Percentiles rank a stretch among this genome's conserved stretches.
Conservation (phyloP, 2,797 vertebrate species). For the Hemitrygon akajei region DNA sequence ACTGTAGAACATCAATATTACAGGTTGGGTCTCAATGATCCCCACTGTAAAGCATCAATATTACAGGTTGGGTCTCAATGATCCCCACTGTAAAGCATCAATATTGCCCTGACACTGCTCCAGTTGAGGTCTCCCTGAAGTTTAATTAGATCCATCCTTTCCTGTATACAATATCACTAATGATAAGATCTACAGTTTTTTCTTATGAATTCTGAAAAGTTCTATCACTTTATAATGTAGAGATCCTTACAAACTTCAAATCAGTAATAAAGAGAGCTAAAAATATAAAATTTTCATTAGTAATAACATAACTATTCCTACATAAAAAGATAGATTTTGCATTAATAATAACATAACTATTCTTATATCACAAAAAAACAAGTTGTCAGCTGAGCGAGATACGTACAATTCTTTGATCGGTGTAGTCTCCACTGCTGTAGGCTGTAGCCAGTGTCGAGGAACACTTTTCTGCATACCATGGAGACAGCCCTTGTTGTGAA, state of each 20-base stretch:
- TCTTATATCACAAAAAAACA: neutral
- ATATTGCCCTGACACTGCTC: neutral
- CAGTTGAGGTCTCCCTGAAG: neutral
- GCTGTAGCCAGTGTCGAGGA: slow-evolving; percentile 93
- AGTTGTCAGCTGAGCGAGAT: neutral
- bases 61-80: no score
- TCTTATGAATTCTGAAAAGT: neutral
- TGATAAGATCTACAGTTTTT: neutral
- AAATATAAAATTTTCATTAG: neutral
- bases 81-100: neutral
- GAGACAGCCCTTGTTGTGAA: slow-evolving; percentile 91
- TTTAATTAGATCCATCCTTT: neutral
- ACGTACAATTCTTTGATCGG: slow-evolving; percentile 86
- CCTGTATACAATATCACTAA: neutral
- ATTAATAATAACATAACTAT: neutral
- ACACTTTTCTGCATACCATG: slow-evolving; percentile 97
- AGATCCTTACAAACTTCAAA: neutral
- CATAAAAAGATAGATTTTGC: neutral
- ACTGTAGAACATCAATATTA: neutral
- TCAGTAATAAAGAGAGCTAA: neutral
- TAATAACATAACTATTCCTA: neutral
- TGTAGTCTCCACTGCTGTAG: slow-evolving; percentile 97
- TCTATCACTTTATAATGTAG: neutral
- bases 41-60: no score
- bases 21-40: no score